Percentiles rank a stretch among this genome's conserved stretches.
Evolutionary conservation across 2,113 vertebrate species (phyloP).

Genomic region (Monopterus albus): DNA sequence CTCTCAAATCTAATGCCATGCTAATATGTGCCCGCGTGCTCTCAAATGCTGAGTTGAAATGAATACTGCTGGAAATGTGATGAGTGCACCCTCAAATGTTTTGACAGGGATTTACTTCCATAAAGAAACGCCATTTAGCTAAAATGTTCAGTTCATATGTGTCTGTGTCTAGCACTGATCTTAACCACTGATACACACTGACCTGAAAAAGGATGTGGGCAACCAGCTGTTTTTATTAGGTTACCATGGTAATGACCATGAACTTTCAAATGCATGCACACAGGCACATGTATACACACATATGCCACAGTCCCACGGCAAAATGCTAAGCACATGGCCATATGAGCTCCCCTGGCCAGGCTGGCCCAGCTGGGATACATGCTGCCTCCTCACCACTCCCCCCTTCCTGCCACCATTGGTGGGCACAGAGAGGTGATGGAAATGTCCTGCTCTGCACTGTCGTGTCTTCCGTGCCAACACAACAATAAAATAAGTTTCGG

Average conservation of each 20-base stretch:
- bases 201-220: slow-evolving; percentile 57
- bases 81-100: too few species aligned
- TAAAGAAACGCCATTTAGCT: too few species aligned
- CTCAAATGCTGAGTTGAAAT: too few species aligned
- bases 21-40: too few species aligned
- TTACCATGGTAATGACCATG: slow-evolving; percentile 42
- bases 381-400: slow-evolving; percentile 10
- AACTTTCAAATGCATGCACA: slow-evolving; percentile 13
- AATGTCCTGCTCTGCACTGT: slow-evolving; percentile 4
- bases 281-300: slow-evolving; percentile 19
- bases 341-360: slow-evolving; percentile 57
- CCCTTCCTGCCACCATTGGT: slow-evolving; percentile 1
- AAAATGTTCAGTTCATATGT: too few species aligned
- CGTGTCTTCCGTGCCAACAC: slow-evolving; percentile 20
- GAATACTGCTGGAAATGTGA: too few species aligned
- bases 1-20: too few species aligned
- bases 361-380: slow-evolving; percentile 45
- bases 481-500: slow-evolving; percentile 37
- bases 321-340: slow-evolving; percentile 39
- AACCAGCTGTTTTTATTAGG: slow-evolving; percentile 62
- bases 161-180: background rate
- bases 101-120: too few species aligned
- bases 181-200: slow-evolving; percentile 43
- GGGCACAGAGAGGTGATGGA: slow-evolving; percentile 13
- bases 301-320: slow-evolving; percentile 42